Percentiles rank a stretch among this genome's conserved stretches.
phyloP scores from a whole-genome alignment of 1,140 invertebrate species.

The Harpegnathos saltator region DNA sequence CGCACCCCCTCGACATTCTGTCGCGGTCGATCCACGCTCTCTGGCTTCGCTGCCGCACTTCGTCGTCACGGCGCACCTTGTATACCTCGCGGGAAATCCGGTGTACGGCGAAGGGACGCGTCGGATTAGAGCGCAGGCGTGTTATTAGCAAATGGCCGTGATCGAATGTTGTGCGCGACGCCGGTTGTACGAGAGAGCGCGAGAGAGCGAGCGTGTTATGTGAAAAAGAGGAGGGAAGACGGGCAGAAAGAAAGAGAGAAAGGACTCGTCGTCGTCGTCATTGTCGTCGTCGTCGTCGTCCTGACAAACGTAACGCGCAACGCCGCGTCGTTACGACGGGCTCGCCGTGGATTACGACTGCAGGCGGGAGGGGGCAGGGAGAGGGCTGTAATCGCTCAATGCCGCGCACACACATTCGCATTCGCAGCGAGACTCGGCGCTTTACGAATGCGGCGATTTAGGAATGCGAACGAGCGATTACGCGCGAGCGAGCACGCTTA shows the following conservation, averaged over 20 bases:
- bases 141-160: constrained; percentile 19
- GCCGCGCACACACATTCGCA: not conserved
- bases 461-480: constrained; percentile 17
- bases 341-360: not conserved
- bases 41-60: too few relatives aligned
- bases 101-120: not conserved
- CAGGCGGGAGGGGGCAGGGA: too few relatives aligned
- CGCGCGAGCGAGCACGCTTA: constrained; percentile 27
- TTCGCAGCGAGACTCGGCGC: constrained; percentile 4
- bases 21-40: too few relatives aligned
- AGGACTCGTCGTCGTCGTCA: too few relatives aligned
- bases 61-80: not conserved
- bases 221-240: not conserved
- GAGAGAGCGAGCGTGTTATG: not conserved
- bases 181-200: too few relatives aligned
- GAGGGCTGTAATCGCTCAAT: constrained; percentile 27
- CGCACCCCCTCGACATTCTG: too few relatives aligned
- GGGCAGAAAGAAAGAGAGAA: not conserved
- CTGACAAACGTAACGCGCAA: not conserved
- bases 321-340: not conserved
- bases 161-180: constrained; percentile 2
- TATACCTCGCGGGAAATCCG: constrained; percentile 14
- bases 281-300: too few relatives aligned
- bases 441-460: constrained; percentile 47
- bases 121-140: not conserved